These are phyloP conservation scores for Conomelus anceps DNA, from an alignment of 2,888 invertebrate species.

Conservation along the genomic window DNA sequence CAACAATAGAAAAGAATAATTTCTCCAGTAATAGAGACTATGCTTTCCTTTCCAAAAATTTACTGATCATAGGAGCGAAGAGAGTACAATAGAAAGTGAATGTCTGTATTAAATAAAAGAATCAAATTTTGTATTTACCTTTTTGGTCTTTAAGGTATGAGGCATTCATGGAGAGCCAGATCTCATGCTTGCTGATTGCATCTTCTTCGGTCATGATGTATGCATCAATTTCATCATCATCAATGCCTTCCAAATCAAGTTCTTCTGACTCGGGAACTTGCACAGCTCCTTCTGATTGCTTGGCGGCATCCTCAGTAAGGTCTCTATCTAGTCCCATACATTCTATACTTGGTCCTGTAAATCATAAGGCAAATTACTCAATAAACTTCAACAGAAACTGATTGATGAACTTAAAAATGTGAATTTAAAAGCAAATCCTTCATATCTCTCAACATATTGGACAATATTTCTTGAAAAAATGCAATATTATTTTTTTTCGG, in stretches of 20 bases:
- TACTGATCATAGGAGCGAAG: too few relatives aligned
- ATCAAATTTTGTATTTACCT: too few relatives aligned
- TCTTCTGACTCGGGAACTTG: slow-evolving; percentile 44
- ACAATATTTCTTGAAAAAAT: too few relatives aligned
- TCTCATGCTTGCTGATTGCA: slow-evolving; percentile 65
- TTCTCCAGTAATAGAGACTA: too few relatives aligned
- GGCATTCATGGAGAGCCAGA: slow-evolving; percentile 87
- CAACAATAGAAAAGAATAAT: too few relatives aligned
- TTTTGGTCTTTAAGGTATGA: slow-evolving; percentile 78
- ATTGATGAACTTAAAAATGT: too few relatives aligned
- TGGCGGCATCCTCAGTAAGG: background rate
- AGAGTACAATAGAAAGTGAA: too few relatives aligned
- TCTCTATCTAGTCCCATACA: slow-evolving; percentile 61
- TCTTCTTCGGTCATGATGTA: slow-evolving; percentile 80
- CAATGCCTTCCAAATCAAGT: slow-evolving; percentile 64
- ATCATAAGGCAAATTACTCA: background rate
- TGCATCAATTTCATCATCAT: slow-evolving; percentile 84
- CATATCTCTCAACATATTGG: too few relatives aligned
- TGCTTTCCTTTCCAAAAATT: slow-evolving; percentile 36
- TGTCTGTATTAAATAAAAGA: too few relatives aligned
- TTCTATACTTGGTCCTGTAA: slow-evolving; percentile 48
- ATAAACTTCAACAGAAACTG: too few relatives aligned
- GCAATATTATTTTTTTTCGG: too few relatives aligned
- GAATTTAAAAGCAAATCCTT: too few relatives aligned
- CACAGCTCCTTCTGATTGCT: background rate